Evolutionary conservation across 2,797 vertebrate species (phyloP).

Genomic region (Ceyx erithaca): DNA sequence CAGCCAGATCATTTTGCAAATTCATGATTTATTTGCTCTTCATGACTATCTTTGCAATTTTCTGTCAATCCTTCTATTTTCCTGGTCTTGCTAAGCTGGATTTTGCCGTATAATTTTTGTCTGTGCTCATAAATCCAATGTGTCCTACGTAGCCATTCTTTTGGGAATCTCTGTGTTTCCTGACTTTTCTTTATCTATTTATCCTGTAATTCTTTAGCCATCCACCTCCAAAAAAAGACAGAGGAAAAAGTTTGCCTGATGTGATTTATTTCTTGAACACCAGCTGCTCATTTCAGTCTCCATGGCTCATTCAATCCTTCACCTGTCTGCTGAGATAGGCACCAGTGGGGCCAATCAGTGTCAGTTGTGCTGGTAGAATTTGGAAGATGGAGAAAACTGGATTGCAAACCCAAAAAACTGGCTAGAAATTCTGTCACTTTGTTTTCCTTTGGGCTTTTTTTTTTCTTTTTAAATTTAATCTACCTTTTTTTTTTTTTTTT

Average conservation of each 20-base stretch:
- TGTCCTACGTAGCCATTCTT: not conserved
- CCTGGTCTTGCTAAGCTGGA: not conserved
- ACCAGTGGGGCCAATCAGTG: not conserved
- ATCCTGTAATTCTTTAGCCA: not conserved
- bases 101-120: not conserved
- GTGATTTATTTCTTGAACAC: not conserved
- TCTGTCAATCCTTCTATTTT: not conserved
- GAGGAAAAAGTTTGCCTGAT: not conserved
- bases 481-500: not conserved
- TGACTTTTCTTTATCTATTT: not conserved
- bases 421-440: not conserved
- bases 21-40: not conserved
- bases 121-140: not conserved
- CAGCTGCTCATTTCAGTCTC: conserved; percentile 45
- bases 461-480: not conserved
- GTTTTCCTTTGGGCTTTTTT: not conserved
- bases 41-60: not conserved
- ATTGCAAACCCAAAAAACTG: not conserved
- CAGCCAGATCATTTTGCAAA: not conserved
- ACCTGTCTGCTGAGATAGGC: not conserved
- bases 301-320: not conserved
- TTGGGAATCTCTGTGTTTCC: not conserved
- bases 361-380: not conserved
- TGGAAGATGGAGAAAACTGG: not conserved
- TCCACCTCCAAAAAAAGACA: not conserved